Base-by-base conservation (phyloP, 1,140 invertebrate genomes). In the Periplaneta americana region DNA sequence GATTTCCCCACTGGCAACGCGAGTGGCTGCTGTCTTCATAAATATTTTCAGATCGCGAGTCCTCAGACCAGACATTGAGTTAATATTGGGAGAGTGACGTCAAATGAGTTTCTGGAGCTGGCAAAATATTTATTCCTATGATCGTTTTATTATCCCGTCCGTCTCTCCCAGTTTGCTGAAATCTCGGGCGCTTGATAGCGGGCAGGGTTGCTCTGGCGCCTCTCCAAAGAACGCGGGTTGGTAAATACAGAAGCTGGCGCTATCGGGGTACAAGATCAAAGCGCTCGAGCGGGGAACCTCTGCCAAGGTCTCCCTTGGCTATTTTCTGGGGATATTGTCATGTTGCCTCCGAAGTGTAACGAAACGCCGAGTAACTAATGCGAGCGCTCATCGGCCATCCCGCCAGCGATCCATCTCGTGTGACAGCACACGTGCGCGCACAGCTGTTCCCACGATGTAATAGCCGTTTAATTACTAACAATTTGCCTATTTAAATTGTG, bases 271-370 rank as follows among this genome's bases (percentile, higher is more conserved):
- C 13, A 48, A 48, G 22, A 66, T 66, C 22, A 28, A 66, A 28
- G 22, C n/a, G n/a, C n/a, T 66, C 11, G 22, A n/a, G 22, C 48
- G 34, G 57, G 3, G 33, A 78, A 79, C 17, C 77, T 66, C 13
- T 66, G 48, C 32, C 48, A 80, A 37, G 28, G 89, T 82, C 28
- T 86, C 84, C 86, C 89, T 88, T 84, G 88, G 86, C 82, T 89
- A 83, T 85, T 89, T 88, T 32, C 87, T 86, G 80, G 89, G 86
- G 75, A 89, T 87, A 80, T 89, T 88, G 10, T 86, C 87, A 11
- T 85, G 85, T 9, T 87, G 87, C 2, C 85, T 82, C n/a, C 86
- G n/a, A n/a, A n/a, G n/a, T n/a, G n/a, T n/a, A n/a, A n/a, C n/a
- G n/a, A n/a, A n/a, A n/a, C 84, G 79, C 89, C 88, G 80, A 36